Conservation (phyloP, 1,140 invertebrate genomes). For the Conus ventricosus region DNA sequence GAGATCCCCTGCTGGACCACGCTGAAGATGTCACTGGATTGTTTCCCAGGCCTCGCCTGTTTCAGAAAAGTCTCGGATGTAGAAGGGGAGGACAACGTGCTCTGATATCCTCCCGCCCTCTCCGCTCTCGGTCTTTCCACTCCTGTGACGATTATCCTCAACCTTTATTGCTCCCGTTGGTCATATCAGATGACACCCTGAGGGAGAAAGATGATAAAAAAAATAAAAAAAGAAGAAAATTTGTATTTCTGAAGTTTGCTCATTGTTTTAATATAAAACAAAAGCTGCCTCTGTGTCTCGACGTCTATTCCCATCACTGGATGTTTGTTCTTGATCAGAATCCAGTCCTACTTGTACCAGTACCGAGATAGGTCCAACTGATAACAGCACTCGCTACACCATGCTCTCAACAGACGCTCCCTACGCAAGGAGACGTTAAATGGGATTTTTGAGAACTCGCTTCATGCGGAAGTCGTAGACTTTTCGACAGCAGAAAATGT, state of each 20-base stretch:
- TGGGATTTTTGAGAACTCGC: conserved; percentile 77
- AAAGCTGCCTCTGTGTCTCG: neutral
- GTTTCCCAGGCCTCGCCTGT: neutral
- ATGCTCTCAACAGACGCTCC: neutral
- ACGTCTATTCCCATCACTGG: neutral
- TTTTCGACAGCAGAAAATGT: conserved; percentile 94
- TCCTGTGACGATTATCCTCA: neutral
- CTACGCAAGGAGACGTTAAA: conserved; percentile 36
- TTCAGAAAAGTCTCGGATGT: neutral
- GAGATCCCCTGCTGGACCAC: too few relatives aligned
- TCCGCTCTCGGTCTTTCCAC: neutral
- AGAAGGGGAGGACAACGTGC: too few relatives aligned
- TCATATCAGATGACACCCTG: neutral
- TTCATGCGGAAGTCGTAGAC: conserved; percentile 94
- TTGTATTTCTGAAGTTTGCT: neutral
- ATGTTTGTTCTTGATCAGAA: neutral
- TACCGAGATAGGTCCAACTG: neutral
- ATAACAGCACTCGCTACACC: neutral
- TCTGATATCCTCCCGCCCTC: neutral
- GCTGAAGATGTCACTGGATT: too few relatives aligned
- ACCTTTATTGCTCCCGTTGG: neutral
- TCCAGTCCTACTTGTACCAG: too few relatives aligned
- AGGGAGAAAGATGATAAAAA: neutral
- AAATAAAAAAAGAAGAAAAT: too few relatives aligned
- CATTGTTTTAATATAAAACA: neutral